Percentiles rank a stretch among this genome's conserved stretches.
phyloP scores from a whole-genome alignment of 1,140 invertebrate species.

The Aphelenchoides fujianensis region DNA sequence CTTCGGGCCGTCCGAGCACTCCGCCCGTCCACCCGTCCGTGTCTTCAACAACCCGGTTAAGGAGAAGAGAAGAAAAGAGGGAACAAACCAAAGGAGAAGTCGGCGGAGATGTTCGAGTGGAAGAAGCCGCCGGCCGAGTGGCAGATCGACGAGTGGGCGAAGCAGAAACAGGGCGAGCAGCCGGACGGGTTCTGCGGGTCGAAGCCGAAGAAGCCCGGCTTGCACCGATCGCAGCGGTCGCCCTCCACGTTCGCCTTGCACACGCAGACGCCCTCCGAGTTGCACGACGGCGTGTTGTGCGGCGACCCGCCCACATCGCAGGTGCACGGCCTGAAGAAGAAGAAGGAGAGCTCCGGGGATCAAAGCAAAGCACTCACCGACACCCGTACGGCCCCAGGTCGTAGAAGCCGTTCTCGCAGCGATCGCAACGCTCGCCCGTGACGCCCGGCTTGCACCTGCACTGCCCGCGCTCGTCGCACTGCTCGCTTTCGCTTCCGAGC shows the following conservation, averaged over 20 bases:
- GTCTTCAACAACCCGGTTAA: too few relatives aligned
- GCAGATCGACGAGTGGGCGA: constrained; percentile 90
- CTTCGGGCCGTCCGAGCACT: constrained; percentile 68
- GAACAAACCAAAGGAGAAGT: too few relatives aligned
- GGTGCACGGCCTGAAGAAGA: constrained; percentile 75
- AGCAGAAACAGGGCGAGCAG: constrained; percentile 96
- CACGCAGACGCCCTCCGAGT: constrained; percentile 75
- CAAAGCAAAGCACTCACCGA: constrained; percentile 40
- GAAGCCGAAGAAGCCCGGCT: constrained; percentile 90
- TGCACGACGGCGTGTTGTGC: constrained; percentile 77
- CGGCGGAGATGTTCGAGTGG: constrained; percentile 64
- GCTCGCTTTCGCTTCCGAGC: constrained; percentile 80
- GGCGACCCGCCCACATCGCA: constrained; percentile 78
- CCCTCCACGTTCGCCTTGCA: constrained; percentile 93
- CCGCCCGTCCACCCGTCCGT: constrained; percentile 72
- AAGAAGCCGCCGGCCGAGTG: constrained; percentile 79
- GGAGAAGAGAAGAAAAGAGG: background rate
- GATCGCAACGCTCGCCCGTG: constrained; percentile 59
- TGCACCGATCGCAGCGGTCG: constrained; percentile 80
- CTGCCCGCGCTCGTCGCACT: constrained; percentile 79
- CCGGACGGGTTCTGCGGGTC: constrained; percentile 84
- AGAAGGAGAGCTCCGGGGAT: background rate
- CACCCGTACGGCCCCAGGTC: constrained; percentile 37
- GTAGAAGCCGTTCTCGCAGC: constrained; percentile 36
- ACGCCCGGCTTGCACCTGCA: constrained; percentile 67